These are phyloP conservation scores for Umimayanthus chanpuru DNA, from an alignment of 92 coral and sea anemone species.

Conservation along the genomic window DNA sequence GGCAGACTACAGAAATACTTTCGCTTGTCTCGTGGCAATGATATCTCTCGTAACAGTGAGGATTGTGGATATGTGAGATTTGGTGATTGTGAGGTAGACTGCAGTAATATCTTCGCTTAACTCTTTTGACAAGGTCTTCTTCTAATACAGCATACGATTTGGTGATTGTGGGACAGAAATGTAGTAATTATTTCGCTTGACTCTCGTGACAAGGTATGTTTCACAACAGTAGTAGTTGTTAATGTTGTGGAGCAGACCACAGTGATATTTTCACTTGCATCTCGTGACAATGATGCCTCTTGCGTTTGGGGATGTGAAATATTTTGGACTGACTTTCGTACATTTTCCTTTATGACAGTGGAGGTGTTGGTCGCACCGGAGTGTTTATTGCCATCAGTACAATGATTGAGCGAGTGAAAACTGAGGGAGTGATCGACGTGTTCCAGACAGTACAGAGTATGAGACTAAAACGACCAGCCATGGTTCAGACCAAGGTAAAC, in stretches of 20 bases:
- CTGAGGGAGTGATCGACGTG: conserved; percentile 93
- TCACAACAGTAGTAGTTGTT: too few species aligned
- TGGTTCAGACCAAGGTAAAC: conserved; percentile 92
- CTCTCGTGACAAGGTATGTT: too few species aligned
- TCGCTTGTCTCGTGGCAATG: too few species aligned
- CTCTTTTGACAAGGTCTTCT: too few species aligned
- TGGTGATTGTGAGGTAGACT: too few species aligned
- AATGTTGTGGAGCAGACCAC: not conserved
- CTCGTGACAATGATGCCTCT: not conserved
- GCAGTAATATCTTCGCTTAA: too few species aligned
- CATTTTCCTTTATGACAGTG: conserved; percentile 54
- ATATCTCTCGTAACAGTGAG: too few species aligned
- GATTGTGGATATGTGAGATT: too few species aligned
- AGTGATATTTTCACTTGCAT: not conserved
- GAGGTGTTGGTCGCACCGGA: conserved; percentile 97
- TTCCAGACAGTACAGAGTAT: conserved; percentile 94
- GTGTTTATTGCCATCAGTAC: conserved; percentile 86
- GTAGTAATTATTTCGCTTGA: too few species aligned
- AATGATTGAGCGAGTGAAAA: conserved; percentile 88
- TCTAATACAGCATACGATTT: too few species aligned
- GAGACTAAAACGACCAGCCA: conserved; percentile 92
- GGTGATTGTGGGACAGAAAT: too few species aligned
- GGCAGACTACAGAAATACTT: too few species aligned
- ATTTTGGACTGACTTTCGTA: not conserved
- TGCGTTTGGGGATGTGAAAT: not conserved